Percentiles rank a stretch among this genome's conserved stretches.
Evolutionary conservation across 2,797 vertebrate species (phyloP).

Genomic region (Clamator glandarius): DNA sequence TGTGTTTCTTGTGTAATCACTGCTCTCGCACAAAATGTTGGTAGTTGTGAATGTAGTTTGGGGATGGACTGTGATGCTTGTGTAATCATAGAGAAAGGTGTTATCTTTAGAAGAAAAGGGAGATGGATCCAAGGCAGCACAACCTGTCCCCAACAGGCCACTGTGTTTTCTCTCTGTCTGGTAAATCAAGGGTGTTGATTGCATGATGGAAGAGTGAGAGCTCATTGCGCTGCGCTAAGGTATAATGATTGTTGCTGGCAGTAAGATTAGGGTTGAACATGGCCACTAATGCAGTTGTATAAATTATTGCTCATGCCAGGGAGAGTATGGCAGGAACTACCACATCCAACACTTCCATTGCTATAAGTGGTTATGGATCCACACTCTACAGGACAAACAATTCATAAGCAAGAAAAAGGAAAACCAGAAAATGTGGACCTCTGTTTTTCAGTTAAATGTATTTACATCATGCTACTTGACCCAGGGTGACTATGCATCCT

Average conservation of each 20-base stretch:
- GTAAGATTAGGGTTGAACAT: neutral
- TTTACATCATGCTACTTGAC: neutral
- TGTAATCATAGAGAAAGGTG: neutral
- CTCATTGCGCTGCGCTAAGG: neutral
- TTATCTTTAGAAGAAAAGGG: neutral
- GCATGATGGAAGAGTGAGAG: neutral
- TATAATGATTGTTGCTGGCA: neutral
- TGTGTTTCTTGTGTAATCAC: neutral
- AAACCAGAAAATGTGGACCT: neutral
- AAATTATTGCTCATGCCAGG: neutral
- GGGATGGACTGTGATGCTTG: neutral
- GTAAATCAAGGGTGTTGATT: neutral
- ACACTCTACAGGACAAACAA: neutral
- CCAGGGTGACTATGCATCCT: neutral
- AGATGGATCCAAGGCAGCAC: neutral
- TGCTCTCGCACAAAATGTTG: neutral
- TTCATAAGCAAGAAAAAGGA: neutral
- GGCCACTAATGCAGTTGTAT: neutral
- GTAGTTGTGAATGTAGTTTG: neutral
- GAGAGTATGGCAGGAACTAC: neutral
- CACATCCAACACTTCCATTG: neutral
- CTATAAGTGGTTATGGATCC: neutral
- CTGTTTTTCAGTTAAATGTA: neutral
- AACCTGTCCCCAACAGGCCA: neutral
- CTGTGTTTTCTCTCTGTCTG: neutral